phyloP scores from a whole-genome alignment of 2,888 invertebrate species.

The Xylocampa areola region DNA sequence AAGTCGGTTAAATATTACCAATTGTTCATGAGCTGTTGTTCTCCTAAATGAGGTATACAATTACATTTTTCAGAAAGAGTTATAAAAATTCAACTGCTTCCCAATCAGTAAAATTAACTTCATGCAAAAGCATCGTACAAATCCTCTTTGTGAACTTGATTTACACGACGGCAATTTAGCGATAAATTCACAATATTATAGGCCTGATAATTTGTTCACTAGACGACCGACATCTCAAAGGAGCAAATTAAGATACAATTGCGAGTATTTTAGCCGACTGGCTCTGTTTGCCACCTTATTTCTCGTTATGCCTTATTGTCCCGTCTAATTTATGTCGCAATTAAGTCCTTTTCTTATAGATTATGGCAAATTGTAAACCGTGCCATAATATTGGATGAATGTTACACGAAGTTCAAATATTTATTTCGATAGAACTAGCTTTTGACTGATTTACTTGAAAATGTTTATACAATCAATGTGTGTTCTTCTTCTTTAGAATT shows the following conservation, averaged over 20 bases:
- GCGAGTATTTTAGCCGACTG: constrained; percentile 64
- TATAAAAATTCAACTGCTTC: neutral
- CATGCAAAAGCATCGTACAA: constrained; percentile 21
- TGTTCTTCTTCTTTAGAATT: no score
- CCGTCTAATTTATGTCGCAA: constrained; percentile 56
- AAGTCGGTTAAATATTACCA: no score
- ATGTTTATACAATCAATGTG: no score
- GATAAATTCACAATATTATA: constrained; percentile 66
- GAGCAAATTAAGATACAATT: constrained; percentile 73
- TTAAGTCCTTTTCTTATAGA: constrained; percentile 47
- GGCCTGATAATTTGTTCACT: constrained; percentile 67
- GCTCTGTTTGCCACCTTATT: constrained; percentile 56
- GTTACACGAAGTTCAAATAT: constrained; percentile 2
- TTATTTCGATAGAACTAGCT: neutral
- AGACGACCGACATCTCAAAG: constrained; percentile 66
- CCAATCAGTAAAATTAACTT: constrained; percentile 7
- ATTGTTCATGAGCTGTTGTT: no score
- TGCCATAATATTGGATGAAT: constrained; percentile 10
- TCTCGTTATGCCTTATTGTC: constrained; percentile 67
- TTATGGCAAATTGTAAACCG: constrained; percentile 31
- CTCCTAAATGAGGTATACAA: neutral
- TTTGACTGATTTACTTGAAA: neutral
- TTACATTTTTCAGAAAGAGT: no score
- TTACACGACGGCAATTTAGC: constrained; percentile 64
- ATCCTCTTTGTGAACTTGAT: constrained; percentile 51